Conservation (phyloP, 2,113 vertebrate species). For the Cichladusa arquata region DNA sequence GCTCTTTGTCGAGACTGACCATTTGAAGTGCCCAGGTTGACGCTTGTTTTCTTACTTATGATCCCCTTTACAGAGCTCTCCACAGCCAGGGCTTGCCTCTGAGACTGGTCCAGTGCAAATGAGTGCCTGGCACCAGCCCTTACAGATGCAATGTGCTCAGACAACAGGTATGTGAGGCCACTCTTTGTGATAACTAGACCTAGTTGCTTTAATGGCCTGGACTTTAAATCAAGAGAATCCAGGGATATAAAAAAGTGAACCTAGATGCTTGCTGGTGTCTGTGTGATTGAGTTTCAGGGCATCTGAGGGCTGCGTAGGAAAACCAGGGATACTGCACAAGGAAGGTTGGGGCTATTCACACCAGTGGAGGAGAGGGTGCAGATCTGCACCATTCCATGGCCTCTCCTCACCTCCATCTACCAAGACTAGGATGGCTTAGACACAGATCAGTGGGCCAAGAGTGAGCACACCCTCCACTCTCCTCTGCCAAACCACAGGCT, state of each 20-base stretch:
- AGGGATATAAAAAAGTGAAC: neutral
- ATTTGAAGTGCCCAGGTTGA: neutral
- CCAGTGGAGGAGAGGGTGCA: neutral
- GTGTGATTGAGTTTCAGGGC: neutral
- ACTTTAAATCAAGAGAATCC: neutral
- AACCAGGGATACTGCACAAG: neutral
- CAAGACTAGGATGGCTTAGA: neutral
- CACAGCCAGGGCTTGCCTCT: neutral
- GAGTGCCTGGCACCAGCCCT: neutral
- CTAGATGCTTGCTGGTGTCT: neutral
- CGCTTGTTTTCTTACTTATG: neutral
- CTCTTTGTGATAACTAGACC: neutral
- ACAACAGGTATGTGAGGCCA: neutral
- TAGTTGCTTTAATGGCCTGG: neutral
- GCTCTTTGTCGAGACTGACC: constrained; percentile 42
- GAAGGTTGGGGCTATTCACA: neutral
- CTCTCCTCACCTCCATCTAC: neutral
- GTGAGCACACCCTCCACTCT: neutral
- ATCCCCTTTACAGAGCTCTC: neutral
- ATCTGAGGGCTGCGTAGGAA: neutral
- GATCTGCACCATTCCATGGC: neutral
- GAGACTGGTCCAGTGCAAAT: neutral
- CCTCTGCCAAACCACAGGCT: neutral
- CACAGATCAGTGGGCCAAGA: neutral
- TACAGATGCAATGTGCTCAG: neutral